Conservation (phyloP, 2,113 vertebrate genomes). For the Puffinus mauretanicus region DNA sequence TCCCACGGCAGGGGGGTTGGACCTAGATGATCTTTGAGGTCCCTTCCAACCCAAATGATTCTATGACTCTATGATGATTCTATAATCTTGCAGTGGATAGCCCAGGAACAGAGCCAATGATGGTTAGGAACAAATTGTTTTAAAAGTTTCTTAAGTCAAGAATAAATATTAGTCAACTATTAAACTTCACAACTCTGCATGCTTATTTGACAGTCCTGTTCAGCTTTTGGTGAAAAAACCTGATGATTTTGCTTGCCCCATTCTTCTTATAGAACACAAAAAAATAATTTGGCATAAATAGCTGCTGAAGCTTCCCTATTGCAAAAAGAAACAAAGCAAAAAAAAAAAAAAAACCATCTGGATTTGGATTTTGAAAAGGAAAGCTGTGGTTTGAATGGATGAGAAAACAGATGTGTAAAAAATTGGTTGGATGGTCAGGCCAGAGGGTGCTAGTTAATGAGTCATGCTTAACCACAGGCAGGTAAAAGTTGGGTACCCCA, state of each 20-base stretch:
- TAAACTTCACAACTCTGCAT: not conserved
- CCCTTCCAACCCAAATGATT: not conserved
- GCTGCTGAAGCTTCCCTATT: not conserved
- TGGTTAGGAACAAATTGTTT: not conserved
- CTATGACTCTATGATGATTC: not conserved
- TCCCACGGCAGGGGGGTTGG: not conserved
- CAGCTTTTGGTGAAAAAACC: not conserved
- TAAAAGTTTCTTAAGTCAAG: not conserved
- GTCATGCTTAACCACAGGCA: not conserved
- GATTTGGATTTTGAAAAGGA: not conserved
- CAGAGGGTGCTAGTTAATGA: not conserved
- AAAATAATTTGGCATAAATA: not conserved
- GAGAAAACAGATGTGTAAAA: not conserved
- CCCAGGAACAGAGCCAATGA: not conserved
- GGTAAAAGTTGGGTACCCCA: not conserved
- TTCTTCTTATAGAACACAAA: not conserved
- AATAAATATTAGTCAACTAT: not conserved
- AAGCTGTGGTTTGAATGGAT: not conserved
- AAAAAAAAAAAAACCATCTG: not conserved
- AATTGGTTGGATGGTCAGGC: not conserved
- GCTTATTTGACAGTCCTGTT: not conserved
- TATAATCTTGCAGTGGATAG: not conserved
- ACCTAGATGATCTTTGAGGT: not conserved
- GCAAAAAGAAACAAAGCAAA: not conserved
- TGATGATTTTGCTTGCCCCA: not conserved